Evolutionary conservation across 2,888 invertebrate genomes (phyloP).

Genomic region (Drosophila sordidapex): DNA sequence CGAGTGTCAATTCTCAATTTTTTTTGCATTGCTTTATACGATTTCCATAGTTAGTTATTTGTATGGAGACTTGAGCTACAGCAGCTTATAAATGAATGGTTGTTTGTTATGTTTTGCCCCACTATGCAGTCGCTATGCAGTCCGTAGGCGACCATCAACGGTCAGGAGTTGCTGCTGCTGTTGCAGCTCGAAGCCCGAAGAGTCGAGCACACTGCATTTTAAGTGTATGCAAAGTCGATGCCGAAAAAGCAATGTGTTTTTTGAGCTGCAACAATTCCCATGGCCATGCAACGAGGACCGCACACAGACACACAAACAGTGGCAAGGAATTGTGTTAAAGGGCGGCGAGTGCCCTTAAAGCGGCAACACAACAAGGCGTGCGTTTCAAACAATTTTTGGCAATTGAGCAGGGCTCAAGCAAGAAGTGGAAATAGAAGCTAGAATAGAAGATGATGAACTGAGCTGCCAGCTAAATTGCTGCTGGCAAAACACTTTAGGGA

Average conservation of each 20-base stretch:
- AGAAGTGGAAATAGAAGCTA: constrained; percentile 10
- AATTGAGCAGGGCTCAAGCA: constrained; percentile 54
- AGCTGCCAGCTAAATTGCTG: constrained; percentile 47
- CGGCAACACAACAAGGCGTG: constrained; percentile 20
- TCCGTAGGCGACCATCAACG: constrained; percentile 9
- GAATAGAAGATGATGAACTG: neutral
- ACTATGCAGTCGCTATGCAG: constrained; percentile 16
- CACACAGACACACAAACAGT: constrained; percentile 36
- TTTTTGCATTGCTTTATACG: rapidly evolving
- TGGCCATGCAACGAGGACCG: constrained; percentile 42
- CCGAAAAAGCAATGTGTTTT: constrained; percentile 61
- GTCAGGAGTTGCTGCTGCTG: constrained; percentile 17
- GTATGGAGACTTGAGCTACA: neutral
- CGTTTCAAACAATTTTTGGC: constrained; percentile 62
- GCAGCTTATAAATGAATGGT: neutral
- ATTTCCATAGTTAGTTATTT: neutral
- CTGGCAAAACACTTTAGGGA: constrained; percentile 71
- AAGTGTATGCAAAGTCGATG: constrained; percentile 71
- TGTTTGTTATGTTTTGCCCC: neutral
- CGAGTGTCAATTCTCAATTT: neutral
- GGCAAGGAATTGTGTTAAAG: constrained; percentile 8
- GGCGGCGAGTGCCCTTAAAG: constrained; percentile 22
- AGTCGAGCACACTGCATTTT: constrained; percentile 58
- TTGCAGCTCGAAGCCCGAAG: constrained; percentile 14
- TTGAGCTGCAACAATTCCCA: constrained; percentile 65